Percentiles rank a stretch among this genome's conserved stretches.
These are phyloP conservation scores for Eudemis profundana DNA, from an alignment of 2,888 invertebrate species.

Conservation along the genomic window DNA sequence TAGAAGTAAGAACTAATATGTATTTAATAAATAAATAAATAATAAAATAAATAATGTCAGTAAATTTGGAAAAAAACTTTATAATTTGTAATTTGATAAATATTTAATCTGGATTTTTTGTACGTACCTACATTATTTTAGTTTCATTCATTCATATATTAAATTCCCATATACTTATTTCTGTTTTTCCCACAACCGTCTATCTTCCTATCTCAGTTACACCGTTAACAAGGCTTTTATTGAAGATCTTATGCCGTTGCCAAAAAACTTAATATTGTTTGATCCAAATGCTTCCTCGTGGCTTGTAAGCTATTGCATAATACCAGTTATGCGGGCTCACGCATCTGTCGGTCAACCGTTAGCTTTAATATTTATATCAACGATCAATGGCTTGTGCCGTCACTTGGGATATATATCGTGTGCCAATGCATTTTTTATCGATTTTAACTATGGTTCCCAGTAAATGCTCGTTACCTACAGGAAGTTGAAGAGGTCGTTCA, in stretches of 20 bases:
- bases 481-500: background rate
- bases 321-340: slow-evolving; percentile 55
- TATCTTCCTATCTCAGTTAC: slow-evolving; percentile 12
- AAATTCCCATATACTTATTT: background rate
- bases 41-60: background rate
- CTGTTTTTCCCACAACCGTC: slow-evolving; percentile 19
- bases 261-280: slow-evolving; percentile 15
- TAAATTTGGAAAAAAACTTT: no score
- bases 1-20: no score
- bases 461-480: background rate
- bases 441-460: background rate
- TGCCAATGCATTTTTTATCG: slow-evolving; percentile 11
- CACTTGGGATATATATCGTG: slow-evolving; percentile 18
- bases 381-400: slow-evolving; percentile 20
- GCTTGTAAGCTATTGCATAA: slow-evolving; percentile 55
- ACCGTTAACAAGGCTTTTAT: background rate
- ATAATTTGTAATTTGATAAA: no score
- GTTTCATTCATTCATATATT: background rate
- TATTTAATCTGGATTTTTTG: no score
- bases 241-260: background rate
- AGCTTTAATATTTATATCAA: slow-evolving; percentile 50
- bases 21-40: no score
- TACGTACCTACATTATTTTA: background rate
- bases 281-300: slow-evolving; percentile 1
- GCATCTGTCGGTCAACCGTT: slow-evolving; percentile 55